Percentiles rank a stretch among this genome's conserved stretches.
These are phyloP conservation scores for Lepeophtheirus salmonis DNA, from an alignment of 1,140 invertebrate species.

Conservation along the genomic window DNA sequence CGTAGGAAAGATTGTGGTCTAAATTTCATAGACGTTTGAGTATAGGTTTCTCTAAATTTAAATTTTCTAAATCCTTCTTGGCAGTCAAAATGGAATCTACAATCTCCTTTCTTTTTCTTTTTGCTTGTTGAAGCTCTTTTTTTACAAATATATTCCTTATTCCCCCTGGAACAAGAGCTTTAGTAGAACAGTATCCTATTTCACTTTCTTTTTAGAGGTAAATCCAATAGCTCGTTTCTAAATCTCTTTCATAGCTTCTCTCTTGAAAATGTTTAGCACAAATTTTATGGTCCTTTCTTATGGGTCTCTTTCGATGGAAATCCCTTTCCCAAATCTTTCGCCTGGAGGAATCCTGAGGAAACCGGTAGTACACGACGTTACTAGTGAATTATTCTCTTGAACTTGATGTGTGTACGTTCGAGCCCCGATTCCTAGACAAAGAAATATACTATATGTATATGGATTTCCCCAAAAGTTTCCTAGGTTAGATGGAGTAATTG, in stretches of 20 bases:
- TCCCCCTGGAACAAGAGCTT: neutral
- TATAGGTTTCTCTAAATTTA: neutral
- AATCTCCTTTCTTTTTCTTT: neutral
- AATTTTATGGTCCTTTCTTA: neutral
- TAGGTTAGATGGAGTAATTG: too few species aligned
- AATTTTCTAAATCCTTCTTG: neutral
- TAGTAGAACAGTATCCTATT: neutral
- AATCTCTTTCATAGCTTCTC: neutral
- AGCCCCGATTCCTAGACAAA: too few species aligned
- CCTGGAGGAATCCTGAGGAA: neutral
- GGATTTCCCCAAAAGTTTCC: too few species aligned
- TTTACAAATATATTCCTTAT: neutral
- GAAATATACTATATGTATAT: too few species aligned
- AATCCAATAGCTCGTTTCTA: neutral
- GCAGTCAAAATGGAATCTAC: neutral
- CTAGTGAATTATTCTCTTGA: too few species aligned
- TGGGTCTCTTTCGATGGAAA: neutral
- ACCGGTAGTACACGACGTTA: neutral
- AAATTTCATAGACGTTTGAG: neutral
- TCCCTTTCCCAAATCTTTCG: neutral
- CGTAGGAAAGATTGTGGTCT: neutral
- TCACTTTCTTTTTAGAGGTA: neutral
- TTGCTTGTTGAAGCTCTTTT: neutral
- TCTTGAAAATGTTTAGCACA: neutral
- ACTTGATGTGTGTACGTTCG: too few species aligned